phyloP scores from a whole-genome alignment of 1,140 invertebrate genomes.

The Delia radicum region DNA sequence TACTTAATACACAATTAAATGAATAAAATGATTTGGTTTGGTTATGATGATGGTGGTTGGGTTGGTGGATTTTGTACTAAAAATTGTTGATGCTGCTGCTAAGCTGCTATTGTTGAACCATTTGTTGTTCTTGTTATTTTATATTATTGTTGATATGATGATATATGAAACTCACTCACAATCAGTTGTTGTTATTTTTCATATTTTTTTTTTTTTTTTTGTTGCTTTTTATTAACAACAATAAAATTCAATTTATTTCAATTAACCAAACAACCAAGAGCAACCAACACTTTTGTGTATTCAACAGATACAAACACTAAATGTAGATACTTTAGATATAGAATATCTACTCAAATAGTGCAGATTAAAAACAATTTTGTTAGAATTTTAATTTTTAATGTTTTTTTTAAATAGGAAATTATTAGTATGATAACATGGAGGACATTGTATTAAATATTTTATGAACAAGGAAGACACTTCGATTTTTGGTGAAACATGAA shows the following conservation, averaged over 20 bases:
- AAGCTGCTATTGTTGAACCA: not conserved
- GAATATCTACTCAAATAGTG: not conserved
- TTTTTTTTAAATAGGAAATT: too few species aligned
- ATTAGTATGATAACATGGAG: too few species aligned
- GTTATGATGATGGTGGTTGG: not conserved
- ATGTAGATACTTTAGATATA: not conserved
- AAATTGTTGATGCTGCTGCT: not conserved
- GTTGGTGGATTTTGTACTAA: not conserved
- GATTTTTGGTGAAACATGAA: too few species aligned
- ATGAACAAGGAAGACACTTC: too few species aligned
- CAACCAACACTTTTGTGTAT: not conserved
- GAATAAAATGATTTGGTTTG: not conserved
- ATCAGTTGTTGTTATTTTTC: conserved; percentile 14
- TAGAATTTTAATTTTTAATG: not conserved
- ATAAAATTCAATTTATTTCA: conserved; percentile 34
- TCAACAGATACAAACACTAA: not conserved
- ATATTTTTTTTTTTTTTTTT: conserved; percentile 16
- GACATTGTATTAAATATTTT: too few species aligned
- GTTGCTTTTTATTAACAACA: conserved; percentile 31
- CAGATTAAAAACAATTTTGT: not conserved
- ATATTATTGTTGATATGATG: not conserved
- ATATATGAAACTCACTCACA: not conserved
- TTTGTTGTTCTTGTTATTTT: not conserved
- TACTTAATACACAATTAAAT: too few species aligned
- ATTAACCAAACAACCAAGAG: conserved; percentile 28